Evolutionary conservation across 2,113 vertebrate genomes (phyloP).

Genomic region (Trichomycterus rosablanca): DNA sequence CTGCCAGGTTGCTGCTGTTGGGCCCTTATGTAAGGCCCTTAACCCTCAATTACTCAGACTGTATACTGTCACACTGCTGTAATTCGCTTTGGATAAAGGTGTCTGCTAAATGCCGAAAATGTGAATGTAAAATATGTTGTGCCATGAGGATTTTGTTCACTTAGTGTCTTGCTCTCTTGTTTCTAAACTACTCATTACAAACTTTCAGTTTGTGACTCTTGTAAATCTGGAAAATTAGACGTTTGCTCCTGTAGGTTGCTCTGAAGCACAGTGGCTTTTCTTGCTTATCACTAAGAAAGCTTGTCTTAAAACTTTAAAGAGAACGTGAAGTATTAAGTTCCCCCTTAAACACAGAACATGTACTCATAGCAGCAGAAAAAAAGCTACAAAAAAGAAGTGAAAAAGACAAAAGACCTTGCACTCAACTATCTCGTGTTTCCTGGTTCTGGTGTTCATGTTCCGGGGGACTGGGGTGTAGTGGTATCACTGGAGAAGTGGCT

Average conservation of each 20-base stretch:
- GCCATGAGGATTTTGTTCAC: too few species aligned
- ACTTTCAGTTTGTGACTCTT: neutral
- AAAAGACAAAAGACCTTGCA: slow-evolving; percentile 16
- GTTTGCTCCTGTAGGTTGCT: slow-evolving; percentile 15
- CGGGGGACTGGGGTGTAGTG: slow-evolving; percentile 1
- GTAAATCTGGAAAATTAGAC: slow-evolving; percentile 19
- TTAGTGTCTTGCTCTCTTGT: too few species aligned
- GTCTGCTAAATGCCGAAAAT: too few species aligned
- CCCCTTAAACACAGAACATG: slow-evolving; percentile 31
- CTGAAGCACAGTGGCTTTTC: slow-evolving; percentile 17
- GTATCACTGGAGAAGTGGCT: slow-evolving; percentile 33
- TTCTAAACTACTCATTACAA: neutral
- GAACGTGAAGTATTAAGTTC: slow-evolving; percentile 31
- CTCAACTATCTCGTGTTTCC: slow-evolving; percentile 37
- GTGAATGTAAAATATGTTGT: slow-evolving; percentile 17
- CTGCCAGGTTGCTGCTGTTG: too few species aligned
- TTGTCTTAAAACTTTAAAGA: slow-evolving; percentile 34
- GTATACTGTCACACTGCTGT: too few species aligned
- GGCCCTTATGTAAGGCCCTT: too few species aligned
- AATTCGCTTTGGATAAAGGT: too few species aligned
- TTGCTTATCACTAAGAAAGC: slow-evolving; percentile 29
- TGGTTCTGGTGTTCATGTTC: slow-evolving; percentile 3
- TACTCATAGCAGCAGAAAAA: slow-evolving; percentile 22
- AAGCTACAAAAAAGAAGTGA: neutral
- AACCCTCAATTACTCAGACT: too few species aligned